Percentiles rank a stretch among this genome's conserved stretches.
phyloP scores from a whole-genome alignment of 2,888 invertebrate genomes.

The Biston betularia region DNA sequence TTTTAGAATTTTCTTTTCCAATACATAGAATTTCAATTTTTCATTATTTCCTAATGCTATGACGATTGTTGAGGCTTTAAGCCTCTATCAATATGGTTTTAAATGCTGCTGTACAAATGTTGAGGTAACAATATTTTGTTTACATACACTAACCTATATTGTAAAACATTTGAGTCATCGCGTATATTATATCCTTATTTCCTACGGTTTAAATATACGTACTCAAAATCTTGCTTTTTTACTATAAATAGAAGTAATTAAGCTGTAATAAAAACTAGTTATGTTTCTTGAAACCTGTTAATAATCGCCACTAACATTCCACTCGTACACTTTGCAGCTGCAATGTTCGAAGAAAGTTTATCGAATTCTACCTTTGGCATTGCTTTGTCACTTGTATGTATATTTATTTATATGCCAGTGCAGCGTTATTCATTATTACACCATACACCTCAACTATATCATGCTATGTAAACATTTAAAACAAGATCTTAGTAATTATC shows the following conservation, averaged over 20 bases:
- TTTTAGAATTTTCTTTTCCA: slow-evolving; percentile 73
- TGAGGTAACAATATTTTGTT: slow-evolving; percentile 84
- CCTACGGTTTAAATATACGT: background rate
- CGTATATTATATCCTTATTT: background rate
- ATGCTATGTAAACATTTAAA: too few species aligned
- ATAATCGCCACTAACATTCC: background rate
- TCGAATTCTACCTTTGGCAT: background rate
- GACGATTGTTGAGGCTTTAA: slow-evolving; percentile 79
- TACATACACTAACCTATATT: slow-evolving; percentile 29
- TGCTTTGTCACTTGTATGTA: background rate
- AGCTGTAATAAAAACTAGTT: background rate
- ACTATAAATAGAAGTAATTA: background rate
- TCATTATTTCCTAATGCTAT: slow-evolving; percentile 78
- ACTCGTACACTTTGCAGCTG: background rate
- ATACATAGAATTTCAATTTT: slow-evolving; percentile 55
- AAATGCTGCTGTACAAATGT: slow-evolving; percentile 91
- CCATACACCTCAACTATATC: too few species aligned
- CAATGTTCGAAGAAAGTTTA: background rate
- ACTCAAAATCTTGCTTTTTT: background rate
- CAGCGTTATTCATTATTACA: too few species aligned
- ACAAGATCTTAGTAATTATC: too few species aligned
- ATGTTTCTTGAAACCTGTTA: too few species aligned
- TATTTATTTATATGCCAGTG: background rate
- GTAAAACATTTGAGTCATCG: slow-evolving; percentile 12
- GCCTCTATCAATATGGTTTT: slow-evolving; percentile 89